Base-by-base conservation (phyloP, 2,113 vertebrate genomes). In the Ceyx melanurus region DNA sequence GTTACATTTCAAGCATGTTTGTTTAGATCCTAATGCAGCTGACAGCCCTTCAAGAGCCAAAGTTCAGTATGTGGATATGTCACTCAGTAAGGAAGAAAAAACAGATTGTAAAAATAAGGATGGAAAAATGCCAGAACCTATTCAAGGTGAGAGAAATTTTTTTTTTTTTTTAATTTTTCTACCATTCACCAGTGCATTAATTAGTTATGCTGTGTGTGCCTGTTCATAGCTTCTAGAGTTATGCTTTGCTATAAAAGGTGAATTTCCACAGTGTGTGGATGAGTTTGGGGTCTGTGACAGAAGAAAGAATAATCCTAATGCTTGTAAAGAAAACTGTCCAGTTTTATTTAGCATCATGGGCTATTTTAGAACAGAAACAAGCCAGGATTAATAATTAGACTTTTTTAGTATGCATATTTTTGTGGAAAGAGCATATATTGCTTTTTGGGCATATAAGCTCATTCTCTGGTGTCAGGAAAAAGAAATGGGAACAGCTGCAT, bases 31-130 rank as follows among this genome's bases (percentile, higher is more conserved):
- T 46, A 35, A 13, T 81, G 65, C 56, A 78, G 86, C 86, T 61
- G 89, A 77, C 60, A 88, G 33, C 43, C 51, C 80, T 71, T 86
- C 76, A 46, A 92, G 88, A 81, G 76, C 86, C 66, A 92, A 95
- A 88, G 40, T 92, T 92, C 94, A 93, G 65, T 80, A 86, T 29
- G 19, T 94, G 60, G 86, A 88, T 71, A 16, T 0, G 0, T 40
- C 46, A 6, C 40, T 71, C 60, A 64, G 22, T 58, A 81, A 66
- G 21, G 54, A 81, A n/a, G 68, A 54, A 50, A 58, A 80, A 43
- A 4, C 53, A 64, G 68, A 58, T 13, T 50, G 46, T 54, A 54
- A 77, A 90, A 88, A 23, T 45, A 22, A 58, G 20, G 85, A 83
- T 50, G 90, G 4, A 70, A 48, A 70, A 77, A 45, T 56, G 43